These are phyloP conservation scores for Platycheirus albimanus DNA, from an alignment of 2,888 invertebrate species.

Conservation along the genomic window DNA sequence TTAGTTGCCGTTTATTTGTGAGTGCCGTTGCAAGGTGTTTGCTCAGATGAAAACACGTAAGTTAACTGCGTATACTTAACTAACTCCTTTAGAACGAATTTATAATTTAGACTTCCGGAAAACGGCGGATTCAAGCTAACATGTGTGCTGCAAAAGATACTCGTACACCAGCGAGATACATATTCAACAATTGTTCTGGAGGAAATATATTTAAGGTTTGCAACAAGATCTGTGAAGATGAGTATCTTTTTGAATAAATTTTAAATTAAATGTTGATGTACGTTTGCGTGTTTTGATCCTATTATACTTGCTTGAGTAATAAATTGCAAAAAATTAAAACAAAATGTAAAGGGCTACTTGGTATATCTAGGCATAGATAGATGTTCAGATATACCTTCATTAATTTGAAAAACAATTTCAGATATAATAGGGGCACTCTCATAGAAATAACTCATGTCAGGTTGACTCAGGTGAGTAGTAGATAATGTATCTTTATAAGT, in stretches of 20 bases:
- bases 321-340: slow-evolving; percentile 52
- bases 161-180: slow-evolving; percentile 2
- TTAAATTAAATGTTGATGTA: slow-evolving; percentile 44
- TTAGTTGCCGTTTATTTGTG: slow-evolving; percentile 69
- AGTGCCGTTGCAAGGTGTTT: slow-evolving; percentile 57
- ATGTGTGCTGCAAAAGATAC: slow-evolving; percentile 1
- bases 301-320: slow-evolving; percentile 48
- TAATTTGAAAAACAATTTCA: slow-evolving; percentile 36
- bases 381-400: slow-evolving; percentile 27
- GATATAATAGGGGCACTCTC: slow-evolving; percentile 38
- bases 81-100: slow-evolving; percentile 23
- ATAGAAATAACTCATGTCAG: slow-evolving; percentile 7
- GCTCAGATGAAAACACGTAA: slow-evolving; percentile 38
- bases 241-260: slow-evolving; percentile 52
- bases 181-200: no score
- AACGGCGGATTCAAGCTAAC: slow-evolving; percentile 55
- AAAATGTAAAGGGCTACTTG: slow-evolving; percentile 44
- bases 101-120: slow-evolving; percentile 59
- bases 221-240: slow-evolving; percentile 19
- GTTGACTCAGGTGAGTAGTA: slow-evolving; percentile 5
- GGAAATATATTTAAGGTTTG: no score
- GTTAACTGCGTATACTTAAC: slow-evolving; percentile 24
- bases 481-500: background rate
- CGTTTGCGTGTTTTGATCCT: slow-evolving; percentile 49
- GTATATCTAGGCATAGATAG: no score